phyloP scores from a whole-genome alignment of 2,113 vertebrate species.

The Heteronetta atricapilla region DNA sequence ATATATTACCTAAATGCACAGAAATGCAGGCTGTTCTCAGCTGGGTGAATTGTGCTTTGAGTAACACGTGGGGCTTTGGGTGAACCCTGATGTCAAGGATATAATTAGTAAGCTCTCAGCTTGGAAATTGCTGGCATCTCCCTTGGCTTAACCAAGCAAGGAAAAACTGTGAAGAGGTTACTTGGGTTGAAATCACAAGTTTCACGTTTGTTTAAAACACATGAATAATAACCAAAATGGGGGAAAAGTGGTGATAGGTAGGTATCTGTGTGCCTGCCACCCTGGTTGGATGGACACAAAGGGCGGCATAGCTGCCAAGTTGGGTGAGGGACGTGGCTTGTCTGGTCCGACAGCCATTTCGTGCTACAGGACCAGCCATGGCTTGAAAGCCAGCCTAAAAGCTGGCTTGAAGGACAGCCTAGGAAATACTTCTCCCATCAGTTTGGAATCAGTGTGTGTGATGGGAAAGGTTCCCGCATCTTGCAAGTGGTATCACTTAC shows the following conservation, averaged over 20 bases:
- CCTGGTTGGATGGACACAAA: not conserved
- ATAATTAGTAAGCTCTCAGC: conserved; percentile 1
- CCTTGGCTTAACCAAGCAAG: not conserved
- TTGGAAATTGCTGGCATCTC: not conserved
- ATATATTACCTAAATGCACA: conserved; percentile 44
- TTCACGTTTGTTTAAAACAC: not conserved
- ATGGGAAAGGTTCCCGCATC: not conserved
- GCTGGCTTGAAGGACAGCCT: not conserved
- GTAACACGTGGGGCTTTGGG: not conserved
- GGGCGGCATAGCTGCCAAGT: accelerated
- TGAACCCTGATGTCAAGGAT: not conserved
- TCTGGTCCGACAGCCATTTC: accelerated
- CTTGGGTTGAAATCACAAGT: not conserved
- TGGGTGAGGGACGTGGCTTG: accelerated
- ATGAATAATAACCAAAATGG: not conserved
- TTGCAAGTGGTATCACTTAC: not conserved
- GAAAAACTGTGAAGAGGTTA: not conserved
- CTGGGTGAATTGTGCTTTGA: not conserved
- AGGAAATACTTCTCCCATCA: accelerated
- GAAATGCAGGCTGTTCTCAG: conserved; percentile 19
- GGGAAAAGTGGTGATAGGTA: not conserved
- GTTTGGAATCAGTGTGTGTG: not conserved
- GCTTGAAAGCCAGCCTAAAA: not conserved
- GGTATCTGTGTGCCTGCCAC: accelerated
- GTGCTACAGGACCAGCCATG: not conserved